Percentiles rank a stretch among this genome's conserved stretches.
Conservation (phyloP, 37 sponge, comb jelly and placozoan genomes). For the Crambe crambe region DNA sequence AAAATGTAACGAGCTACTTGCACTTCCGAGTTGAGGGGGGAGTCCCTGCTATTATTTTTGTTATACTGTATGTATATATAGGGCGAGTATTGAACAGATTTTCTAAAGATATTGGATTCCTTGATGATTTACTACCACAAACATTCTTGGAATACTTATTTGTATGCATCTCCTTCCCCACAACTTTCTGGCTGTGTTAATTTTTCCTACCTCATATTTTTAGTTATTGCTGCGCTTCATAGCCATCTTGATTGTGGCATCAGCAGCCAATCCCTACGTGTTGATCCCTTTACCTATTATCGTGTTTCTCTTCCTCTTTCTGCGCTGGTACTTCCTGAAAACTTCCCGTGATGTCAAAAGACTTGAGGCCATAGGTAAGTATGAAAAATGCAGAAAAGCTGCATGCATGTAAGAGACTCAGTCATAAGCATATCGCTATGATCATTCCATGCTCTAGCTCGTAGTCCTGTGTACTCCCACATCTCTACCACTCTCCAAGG, state of each 20-base stretch:
- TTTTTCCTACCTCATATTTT: neutral
- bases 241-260: conserved; percentile 53
- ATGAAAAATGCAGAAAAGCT: no score
- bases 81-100: conserved; percentile 79
- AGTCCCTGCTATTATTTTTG: no score
- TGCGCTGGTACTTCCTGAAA: conserved; percentile 67
- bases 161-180: conserved; percentile 20
- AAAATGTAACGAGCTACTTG: no score
- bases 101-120: conserved; percentile 76
- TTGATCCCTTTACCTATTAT: conserved; percentile 41
- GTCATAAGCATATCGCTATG: no score
- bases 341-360: conserved; percentile 74
- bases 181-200: neutral
- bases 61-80: no score
- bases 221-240: conserved; percentile 55
- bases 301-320: conserved; percentile 21
- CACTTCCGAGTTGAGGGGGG: no score
- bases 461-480: conserved; percentile 90
- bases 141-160: conserved; percentile 34
- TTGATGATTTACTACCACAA: conserved; percentile 77
- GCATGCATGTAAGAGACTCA: no score
- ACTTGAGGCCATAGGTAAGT: conserved; percentile 79
- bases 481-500: conserved; percentile 85
- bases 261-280: conserved; percentile 54
- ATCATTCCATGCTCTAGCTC: no score